Conservation (phyloP, 2,888 invertebrate genomes). For the Zaprionus lineosus region DNA sequence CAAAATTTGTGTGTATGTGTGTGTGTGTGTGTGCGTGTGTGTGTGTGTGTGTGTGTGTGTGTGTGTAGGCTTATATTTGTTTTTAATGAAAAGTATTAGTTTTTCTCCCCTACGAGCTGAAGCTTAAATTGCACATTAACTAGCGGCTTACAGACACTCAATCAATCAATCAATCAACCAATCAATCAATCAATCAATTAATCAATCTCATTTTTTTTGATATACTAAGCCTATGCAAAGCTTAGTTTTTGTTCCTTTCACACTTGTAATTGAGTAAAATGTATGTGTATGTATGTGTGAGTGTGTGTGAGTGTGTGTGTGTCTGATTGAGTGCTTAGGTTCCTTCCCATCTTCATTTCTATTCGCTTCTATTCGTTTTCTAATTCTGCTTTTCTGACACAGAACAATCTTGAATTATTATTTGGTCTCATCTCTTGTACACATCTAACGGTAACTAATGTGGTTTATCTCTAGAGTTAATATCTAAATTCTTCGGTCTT, state of each 20-base stretch:
- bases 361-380: slow-evolving; percentile 4
- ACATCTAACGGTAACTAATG: slow-evolving; percentile 70
- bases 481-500: slow-evolving; percentile 61
- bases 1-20: slow-evolving; percentile 46
- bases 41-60: too few relatives aligned
- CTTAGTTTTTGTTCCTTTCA: slow-evolving; percentile 32
- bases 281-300: slow-evolving; percentile 16
- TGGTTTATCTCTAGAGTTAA: slow-evolving; percentile 41
- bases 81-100: slow-evolving; percentile 63
- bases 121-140: slow-evolving; percentile 41
- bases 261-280: slow-evolving; percentile 60
- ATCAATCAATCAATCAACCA: slow-evolving; percentile 47
- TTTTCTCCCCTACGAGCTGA: slow-evolving; percentile 28
- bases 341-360: background rate
- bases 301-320: slow-evolving; percentile 2
- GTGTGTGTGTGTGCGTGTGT: slow-evolving; percentile 28
- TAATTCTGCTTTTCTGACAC: slow-evolving; percentile 41
- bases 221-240: slow-evolving; percentile 53
- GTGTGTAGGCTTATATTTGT: too few relatives aligned
- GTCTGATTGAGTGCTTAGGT: background rate
- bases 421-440: slow-evolving; percentile 75
- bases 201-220: slow-evolving; percentile 49
- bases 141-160: slow-evolving; percentile 53
- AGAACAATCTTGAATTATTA: slow-evolving; percentile 54
- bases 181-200: slow-evolving; percentile 43